phyloP scores from a whole-genome alignment of 2,113 vertebrate genomes.

The Glaucidium brasilianum region DNA sequence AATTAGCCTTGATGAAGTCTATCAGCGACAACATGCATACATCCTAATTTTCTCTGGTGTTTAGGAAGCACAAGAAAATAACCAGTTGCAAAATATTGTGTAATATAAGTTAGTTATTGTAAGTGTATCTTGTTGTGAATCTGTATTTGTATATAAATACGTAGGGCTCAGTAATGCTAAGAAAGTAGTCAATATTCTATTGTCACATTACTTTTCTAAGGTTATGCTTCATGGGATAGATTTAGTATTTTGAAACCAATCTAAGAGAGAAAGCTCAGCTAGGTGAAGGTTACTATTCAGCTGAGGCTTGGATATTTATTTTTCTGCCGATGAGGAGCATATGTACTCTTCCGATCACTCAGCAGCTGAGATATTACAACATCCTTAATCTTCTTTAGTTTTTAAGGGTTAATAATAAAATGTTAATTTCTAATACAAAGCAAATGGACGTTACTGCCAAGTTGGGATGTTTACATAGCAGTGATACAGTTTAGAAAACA shows the following conservation, averaged over 20 bases:
- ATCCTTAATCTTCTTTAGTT: not conserved
- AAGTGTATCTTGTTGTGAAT: not conserved
- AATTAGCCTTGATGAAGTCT: not conserved
- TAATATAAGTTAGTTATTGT: not conserved
- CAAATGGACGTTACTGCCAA: not conserved
- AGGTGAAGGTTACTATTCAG: not conserved
- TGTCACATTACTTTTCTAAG: not conserved
- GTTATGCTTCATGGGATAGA: not conserved
- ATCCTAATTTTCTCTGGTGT: not conserved
- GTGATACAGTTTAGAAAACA: not conserved
- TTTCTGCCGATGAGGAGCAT: not conserved
- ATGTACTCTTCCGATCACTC: not conserved
- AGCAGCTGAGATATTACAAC: not conserved
- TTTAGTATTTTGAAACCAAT: not conserved
- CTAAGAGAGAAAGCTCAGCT: not conserved
- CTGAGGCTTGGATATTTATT: not conserved
- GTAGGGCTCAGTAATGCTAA: not conserved
- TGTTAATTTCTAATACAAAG: not conserved
- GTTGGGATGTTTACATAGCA: not conserved
- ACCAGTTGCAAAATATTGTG: not conserved
- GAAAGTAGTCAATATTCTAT: not conserved
- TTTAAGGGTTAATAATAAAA: not conserved
- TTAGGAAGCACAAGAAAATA: not conserved
- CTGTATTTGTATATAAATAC: not conserved
- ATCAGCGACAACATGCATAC: not conserved